Evolutionary conservation across 2,888 invertebrate genomes (phyloP).

Genomic region (Trachelus tabidus): DNA sequence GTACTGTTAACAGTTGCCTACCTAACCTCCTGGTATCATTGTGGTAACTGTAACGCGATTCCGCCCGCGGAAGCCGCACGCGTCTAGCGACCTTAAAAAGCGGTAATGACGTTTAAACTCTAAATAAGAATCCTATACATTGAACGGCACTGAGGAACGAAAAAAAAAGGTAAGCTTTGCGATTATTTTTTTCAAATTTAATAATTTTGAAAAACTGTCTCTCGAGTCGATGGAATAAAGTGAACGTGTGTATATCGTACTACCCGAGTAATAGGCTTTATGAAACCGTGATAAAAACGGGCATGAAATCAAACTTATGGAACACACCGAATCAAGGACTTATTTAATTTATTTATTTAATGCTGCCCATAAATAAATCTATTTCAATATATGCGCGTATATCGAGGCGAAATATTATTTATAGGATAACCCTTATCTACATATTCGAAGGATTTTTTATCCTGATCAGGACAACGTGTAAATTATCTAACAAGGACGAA

Average conservation of each 20-base stretch:
- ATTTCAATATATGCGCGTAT: background rate
- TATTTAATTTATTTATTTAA: background rate
- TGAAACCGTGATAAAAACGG: background rate
- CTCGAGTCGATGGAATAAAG: too few species aligned
- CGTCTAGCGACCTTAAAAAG: background rate
- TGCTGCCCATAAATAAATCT: background rate
- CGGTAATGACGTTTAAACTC: background rate
- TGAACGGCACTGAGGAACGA: too few species aligned
- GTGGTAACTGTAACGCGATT: conserved; percentile 22
- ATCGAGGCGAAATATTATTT: background rate
- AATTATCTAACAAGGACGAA: background rate
- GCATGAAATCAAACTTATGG: background rate
- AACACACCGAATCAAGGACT: background rate
- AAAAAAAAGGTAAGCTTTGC: too few species aligned
- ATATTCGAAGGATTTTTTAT: background rate
- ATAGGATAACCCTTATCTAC: background rate
- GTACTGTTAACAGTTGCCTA: background rate
- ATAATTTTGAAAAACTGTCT: too few species aligned
- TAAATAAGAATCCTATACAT: too few species aligned
- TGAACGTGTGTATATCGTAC: too few species aligned
- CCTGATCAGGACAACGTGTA: background rate
- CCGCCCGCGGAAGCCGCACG: background rate
- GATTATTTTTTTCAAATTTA: too few species aligned
- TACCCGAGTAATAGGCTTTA: background rate
- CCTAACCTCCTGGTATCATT: conserved; percentile 23